Conservation (phyloP, 2,888 invertebrate species). For the Macrosoma leucophasiata region DNA sequence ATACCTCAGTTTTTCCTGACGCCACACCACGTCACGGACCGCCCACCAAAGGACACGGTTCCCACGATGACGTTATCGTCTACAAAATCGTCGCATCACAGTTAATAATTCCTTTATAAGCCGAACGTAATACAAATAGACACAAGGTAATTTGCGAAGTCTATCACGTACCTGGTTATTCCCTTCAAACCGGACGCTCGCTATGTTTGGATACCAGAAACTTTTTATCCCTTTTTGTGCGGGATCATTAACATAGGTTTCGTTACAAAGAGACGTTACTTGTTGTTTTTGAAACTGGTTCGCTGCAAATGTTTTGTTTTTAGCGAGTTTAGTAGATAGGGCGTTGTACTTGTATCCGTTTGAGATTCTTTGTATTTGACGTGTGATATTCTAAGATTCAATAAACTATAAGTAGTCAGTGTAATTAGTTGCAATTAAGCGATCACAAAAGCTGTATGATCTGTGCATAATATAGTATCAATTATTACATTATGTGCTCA, state of each 20-base stretch:
- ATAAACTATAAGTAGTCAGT: too few species aligned
- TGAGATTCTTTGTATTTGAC: not conserved
- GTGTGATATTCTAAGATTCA: too few species aligned
- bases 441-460: too few species aligned
- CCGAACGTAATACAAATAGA: conserved; percentile 32
- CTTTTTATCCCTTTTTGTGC: conserved; percentile 34
- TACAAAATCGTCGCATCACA: conserved; percentile 9
- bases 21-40: conserved; percentile 42
- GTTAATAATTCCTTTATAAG: too few species aligned
- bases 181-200: conserved; percentile 57
- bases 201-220: conserved; percentile 31
- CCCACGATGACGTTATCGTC: conserved; percentile 46
- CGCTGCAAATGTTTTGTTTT: not conserved
- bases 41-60: conserved; percentile 37
- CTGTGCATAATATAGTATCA: too few species aligned
- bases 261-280: conserved; percentile 27
- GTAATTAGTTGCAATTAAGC: too few species aligned
- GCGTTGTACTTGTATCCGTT: not conserved
- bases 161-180: conserved; percentile 56
- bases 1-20: conserved; percentile 55
- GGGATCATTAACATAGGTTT: conserved; percentile 32
- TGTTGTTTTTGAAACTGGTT: conserved; percentile 8
- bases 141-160: conserved; percentile 45
- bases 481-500: too few species aligned
- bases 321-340: conserved; percentile 1